A percentile compares a stretch with the other conserved stretches of the same genome.
phyloP scores from a whole-genome alignment of 2,888 invertebrate genomes.

The Zygogramma bicolorata region DNA sequence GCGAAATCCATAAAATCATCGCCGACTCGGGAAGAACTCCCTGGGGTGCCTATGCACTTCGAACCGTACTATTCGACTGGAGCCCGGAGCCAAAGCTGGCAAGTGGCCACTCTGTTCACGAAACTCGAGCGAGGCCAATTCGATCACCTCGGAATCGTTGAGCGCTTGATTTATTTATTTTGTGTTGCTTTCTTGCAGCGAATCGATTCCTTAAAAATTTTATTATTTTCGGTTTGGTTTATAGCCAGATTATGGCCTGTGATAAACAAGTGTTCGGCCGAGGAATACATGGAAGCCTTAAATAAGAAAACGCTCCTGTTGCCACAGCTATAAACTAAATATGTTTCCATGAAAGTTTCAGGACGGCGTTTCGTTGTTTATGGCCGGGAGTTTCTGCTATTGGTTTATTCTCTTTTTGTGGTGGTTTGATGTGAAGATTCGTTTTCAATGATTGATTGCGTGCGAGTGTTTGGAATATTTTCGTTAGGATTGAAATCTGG shows the following conservation, averaged over 20 bases:
- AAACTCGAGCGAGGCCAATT: constrained; percentile 38
- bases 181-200: constrained; percentile 46
- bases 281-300: constrained; percentile 34
- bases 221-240: constrained; percentile 48
- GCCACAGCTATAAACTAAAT: constrained; percentile 36
- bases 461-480: neutral
- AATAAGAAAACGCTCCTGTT: constrained; percentile 32
- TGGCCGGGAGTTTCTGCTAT: constrained; percentile 19
- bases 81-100: constrained; percentile 22
- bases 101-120: constrained; percentile 39
- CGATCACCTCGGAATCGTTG: constrained; percentile 45
- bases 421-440: constrained; percentile 25
- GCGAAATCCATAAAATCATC: too few species aligned
- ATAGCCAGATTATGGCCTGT: constrained; percentile 41
- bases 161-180: constrained; percentile 51
- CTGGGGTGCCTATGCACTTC: neutral
- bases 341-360: constrained; percentile 34
- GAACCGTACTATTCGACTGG: neutral
- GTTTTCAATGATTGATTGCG: neutral
- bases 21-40: neutral
- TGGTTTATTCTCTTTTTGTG: constrained; percentile 34
- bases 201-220: constrained; percentile 53
- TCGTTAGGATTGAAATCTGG: neutral
- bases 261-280: constrained; percentile 46
- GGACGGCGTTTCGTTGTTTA: constrained; percentile 28